A percentile compares a stretch with the other conserved stretches of the same genome.
Conservation (phyloP, 2,113 vertebrate genomes). For the Trinectes maculatus region DNA sequence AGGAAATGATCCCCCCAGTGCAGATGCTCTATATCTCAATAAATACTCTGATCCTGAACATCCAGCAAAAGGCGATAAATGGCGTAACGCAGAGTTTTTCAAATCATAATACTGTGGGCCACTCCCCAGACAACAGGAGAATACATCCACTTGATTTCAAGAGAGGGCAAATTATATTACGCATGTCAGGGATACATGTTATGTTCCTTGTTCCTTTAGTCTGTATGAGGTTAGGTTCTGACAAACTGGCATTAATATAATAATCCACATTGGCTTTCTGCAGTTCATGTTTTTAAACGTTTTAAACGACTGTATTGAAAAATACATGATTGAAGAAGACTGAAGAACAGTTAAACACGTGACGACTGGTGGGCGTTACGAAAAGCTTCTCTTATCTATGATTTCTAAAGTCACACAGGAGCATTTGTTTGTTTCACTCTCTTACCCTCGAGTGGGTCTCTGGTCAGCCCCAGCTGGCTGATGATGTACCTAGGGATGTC, state of each 20-base stretch:
- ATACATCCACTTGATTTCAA: background rate
- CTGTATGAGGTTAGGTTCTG: no score
- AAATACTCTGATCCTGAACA: slow-evolving; percentile 21
- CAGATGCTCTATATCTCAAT: slow-evolving; percentile 9
- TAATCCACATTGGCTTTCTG: no score
- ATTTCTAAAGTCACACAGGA: no score
- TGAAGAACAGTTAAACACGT: no score
- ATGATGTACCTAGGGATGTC: slow-evolving; percentile 98
- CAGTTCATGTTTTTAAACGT: no score
- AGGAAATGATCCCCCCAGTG: slow-evolving; percentile 27
- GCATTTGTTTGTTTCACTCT: background rate
- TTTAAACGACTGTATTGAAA: no score
- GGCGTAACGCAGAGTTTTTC: background rate
- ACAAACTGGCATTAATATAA: no score
- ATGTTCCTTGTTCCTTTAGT: no score
- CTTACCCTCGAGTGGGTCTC: slow-evolving; percentile 97
- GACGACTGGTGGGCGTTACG: no score
- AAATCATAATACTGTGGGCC: background rate
- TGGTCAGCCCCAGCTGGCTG: slow-evolving; percentile 94
- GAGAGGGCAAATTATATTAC: background rate
- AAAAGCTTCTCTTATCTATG: no score
- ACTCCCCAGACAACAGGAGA: background rate
- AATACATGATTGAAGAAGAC: no score
- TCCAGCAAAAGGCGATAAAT: slow-evolving; percentile 8
- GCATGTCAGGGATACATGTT: background rate